phyloP scores from a whole-genome alignment of 2,888 invertebrate genomes.

The Colostygia pectinataria region DNA sequence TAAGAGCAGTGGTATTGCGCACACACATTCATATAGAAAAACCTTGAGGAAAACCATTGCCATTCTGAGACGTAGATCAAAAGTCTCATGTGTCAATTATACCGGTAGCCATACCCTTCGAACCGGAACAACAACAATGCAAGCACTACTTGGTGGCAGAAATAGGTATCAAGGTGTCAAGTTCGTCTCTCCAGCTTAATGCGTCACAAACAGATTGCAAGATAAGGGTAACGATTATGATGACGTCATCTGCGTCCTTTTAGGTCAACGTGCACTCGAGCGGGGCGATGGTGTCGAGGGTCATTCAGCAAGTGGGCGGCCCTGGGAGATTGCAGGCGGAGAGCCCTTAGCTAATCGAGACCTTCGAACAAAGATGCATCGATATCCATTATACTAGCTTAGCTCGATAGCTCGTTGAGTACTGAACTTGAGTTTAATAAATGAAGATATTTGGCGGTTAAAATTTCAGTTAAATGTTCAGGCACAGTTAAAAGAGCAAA shows the following conservation, averaged over 20 bases:
- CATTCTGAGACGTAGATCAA: no score
- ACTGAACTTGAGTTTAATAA: constrained; percentile 7
- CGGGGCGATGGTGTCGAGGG: constrained; percentile 40
- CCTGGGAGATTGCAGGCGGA: constrained; percentile 27
- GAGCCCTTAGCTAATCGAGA: constrained; percentile 16
- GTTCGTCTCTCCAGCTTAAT: constrained; percentile 11
- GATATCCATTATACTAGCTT: constrained; percentile 11
- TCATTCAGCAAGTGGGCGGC: constrained; percentile 42
- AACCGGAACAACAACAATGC: no score
- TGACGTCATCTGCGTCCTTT: constrained; percentile 54
- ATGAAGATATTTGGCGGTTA: no score
- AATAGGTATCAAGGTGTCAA: no score
- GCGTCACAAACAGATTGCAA: constrained; percentile 8
- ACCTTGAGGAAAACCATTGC: no score
- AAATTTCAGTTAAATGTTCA: no score
- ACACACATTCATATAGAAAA: no score
- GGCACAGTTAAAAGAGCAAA: no score
- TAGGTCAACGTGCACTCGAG: constrained; percentile 57
- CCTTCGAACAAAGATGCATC: constrained; percentile 25
- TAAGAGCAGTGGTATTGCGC: no score
- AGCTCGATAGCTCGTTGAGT: constrained; percentile 5
- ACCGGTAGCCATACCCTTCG: no score
- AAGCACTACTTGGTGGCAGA: no score
- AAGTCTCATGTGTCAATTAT: no score
- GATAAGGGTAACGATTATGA: constrained; percentile 29